Conservation (phyloP, 1,140 invertebrate species). For the Pogonus chalceus region DNA sequence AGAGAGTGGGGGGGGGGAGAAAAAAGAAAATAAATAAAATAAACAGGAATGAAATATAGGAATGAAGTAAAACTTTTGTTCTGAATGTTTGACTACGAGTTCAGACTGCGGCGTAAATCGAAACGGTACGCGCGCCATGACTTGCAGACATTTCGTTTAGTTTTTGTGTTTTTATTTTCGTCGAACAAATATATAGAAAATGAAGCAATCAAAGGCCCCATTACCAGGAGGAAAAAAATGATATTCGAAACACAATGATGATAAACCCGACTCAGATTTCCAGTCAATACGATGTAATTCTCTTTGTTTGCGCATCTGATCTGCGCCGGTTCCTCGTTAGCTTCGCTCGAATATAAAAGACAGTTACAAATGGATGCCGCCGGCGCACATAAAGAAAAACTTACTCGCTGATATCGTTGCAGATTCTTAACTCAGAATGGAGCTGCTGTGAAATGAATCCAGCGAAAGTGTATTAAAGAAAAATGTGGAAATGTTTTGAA, state of each 20-base stretch:
- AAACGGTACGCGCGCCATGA: too few relatives aligned
- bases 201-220: neutral
- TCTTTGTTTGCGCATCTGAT: neutral
- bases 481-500: too few relatives aligned
- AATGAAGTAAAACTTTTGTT: too few relatives aligned
- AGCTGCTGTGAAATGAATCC: neutral
- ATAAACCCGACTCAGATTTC: constrained; percentile 4
- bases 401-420: neutral
- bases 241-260: constrained; percentile 6
- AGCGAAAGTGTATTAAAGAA: too few relatives aligned
- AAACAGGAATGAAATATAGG: too few relatives aligned
- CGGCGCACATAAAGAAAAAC: constrained; percentile 2
- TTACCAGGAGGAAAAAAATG: neutral
- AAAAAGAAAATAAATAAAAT: too few relatives aligned
- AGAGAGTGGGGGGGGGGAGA: too few relatives aligned
- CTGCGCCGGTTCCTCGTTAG: neutral
- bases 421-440: neutral
- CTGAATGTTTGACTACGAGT: too few relatives aligned
- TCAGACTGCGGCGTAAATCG: too few relatives aligned
- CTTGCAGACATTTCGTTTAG: too few relatives aligned
- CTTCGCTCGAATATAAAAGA: neutral
- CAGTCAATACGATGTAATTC: neutral
- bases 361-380: neutral
- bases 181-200: too few relatives aligned
- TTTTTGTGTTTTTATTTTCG: too few relatives aligned